phyloP scores from a whole-genome alignment of 2,888 invertebrate species.

The Lutraria lutraria region DNA sequence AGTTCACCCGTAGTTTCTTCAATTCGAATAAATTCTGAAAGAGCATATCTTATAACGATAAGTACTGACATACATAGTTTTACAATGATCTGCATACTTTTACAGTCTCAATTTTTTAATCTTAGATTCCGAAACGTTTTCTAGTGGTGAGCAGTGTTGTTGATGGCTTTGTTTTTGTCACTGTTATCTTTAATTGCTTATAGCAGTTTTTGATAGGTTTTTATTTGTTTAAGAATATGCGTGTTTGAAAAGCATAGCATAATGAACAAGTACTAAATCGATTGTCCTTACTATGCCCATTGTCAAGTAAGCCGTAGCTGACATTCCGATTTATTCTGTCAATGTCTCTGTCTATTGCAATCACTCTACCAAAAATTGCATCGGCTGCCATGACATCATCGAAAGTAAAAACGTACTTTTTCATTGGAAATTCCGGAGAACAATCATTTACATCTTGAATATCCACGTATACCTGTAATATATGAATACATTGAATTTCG shows the following conservation, averaged over 20 bases:
- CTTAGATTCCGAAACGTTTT: too few species aligned
- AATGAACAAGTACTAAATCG: background rate
- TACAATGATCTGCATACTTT: too few species aligned
- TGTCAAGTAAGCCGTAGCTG: conserved; percentile 25
- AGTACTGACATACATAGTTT: too few species aligned
- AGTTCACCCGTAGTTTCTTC: background rate
- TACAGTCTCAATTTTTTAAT: too few species aligned
- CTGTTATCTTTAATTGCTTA: too few species aligned
- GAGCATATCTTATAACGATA: background rate
- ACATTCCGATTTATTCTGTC: conserved; percentile 54
- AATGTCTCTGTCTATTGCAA: conserved; percentile 67
- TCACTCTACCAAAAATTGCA: conserved; percentile 47
- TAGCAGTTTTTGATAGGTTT: too few species aligned
- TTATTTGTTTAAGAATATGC: too few species aligned
- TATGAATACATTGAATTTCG: background rate
- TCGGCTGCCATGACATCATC: conserved; percentile 64
- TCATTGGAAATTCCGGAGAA: conserved; percentile 68
- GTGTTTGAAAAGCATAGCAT: too few species aligned
- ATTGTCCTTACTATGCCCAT: background rate
- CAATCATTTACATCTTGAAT: conserved; percentile 77
- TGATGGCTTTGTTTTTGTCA: too few species aligned
- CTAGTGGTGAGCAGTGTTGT: too few species aligned
- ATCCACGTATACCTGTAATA: conserved; percentile 61
- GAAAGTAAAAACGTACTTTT: conserved; percentile 50
- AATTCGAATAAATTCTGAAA: conserved; percentile 16